Conservation (phyloP, 2,113 vertebrate genomes). For the Psettodes erumei region DNA sequence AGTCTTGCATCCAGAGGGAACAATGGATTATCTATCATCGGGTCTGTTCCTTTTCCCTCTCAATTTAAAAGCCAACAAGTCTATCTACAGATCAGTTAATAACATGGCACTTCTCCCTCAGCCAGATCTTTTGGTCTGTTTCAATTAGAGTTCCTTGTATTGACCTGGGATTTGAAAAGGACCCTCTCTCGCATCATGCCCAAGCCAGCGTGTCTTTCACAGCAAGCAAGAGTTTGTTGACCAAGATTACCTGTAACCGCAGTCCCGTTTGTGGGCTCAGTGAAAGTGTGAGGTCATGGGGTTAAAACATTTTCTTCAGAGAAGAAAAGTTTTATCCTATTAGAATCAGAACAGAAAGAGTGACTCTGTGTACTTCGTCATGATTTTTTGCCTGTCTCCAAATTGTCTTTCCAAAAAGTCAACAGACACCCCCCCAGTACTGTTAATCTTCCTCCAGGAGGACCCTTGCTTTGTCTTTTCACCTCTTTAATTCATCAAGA, state of each 20-base stretch:
- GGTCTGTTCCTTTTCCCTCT: constrained; percentile 54
- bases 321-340: neutral
- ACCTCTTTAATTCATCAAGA: neutral
- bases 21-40: constrained; percentile 67
- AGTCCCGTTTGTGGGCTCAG: neutral
- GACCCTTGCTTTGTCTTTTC: neutral
- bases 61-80: constrained; percentile 71
- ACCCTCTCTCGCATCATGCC: constrained; percentile 20
- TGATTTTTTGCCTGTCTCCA: constrained; percentile 11
- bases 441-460: neutral
- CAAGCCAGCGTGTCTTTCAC: constrained; percentile 39
- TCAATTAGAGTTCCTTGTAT: constrained; percentile 68
- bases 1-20: constrained; percentile 46
- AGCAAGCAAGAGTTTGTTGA: constrained; percentile 24
- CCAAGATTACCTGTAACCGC: constrained; percentile 35
- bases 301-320: neutral
- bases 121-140: constrained; percentile 56
- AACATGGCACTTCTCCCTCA: constrained; percentile 49
- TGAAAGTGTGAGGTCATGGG: neutral
- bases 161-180: constrained; percentile 63
- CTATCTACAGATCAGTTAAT: constrained; percentile 77
- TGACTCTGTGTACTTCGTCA: constrained; percentile 9
- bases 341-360: neutral
- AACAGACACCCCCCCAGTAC: neutral
- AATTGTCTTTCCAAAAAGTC: constrained; percentile 14